Evolutionary conservation across 2,797 vertebrate species (phyloP), one percentile per base, ranked within the genome.

Genomic region (Ptychobarbus kaznakovi): DNA sequence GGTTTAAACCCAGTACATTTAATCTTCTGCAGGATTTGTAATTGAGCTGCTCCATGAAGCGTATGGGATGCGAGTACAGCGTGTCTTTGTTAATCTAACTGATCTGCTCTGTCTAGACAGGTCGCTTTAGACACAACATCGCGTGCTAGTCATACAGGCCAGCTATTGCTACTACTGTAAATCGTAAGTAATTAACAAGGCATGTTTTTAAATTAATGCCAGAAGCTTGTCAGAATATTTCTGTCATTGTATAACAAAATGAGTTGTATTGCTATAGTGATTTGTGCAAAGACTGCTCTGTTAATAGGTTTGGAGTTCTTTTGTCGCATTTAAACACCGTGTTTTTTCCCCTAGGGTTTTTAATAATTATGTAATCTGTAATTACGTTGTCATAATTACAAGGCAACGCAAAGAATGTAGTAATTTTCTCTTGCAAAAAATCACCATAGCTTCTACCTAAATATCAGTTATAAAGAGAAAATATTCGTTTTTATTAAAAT

Each of bases 351-450:
- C 46, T 70, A 1, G 5, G 58, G 25, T 3, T 73, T 81, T 44
- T 61, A 61, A 61, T 42, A 3, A 73, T 72, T 11, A 32, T 9
- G 20, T 3, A 6, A 58, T 25, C 49, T 82, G 15, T 61, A 13
- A 73, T 61, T 73, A 73, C n/a, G 1, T 73, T 74, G 69, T 82
- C n/a, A 74, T 46, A 65, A 32, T 46, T 65, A 65, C n/a, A 82
- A 73, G 51, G 4, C 22, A 56, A 53, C 38, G 22, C 3, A 56
- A 58, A 63, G 35, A 22, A 42, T n/a, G 38, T 58, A 9, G 32
- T 58, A 8, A 40, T 40, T 61, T 58, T 8, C 12, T 53, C 32
- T 15, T 2, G 6, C 1, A 16, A 40, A 22, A 35, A 40, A 28
- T n/a, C 28, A 38, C 18, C 20, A 80, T 65, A 35, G 42, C 20